phyloP scores from a whole-genome alignment of 2,888 invertebrate genomes.

The Phyllotreta striolata region DNA sequence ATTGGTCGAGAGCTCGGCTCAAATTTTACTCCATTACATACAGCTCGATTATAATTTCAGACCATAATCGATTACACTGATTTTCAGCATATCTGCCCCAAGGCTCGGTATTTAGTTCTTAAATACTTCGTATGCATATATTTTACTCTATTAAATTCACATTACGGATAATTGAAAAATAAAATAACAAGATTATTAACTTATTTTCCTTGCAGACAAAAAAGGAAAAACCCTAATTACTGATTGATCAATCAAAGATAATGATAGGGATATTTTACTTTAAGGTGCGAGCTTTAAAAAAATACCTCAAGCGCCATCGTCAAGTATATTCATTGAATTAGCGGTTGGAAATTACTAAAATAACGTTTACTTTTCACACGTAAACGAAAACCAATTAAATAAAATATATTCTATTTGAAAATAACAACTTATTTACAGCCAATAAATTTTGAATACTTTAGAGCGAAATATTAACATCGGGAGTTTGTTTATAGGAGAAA shows the following conservation, averaged over 20 bases:
- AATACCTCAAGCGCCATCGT: conserved; percentile 24
- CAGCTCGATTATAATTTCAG: conserved; percentile 40
- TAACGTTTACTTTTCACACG: conserved; percentile 31
- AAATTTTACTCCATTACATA: conserved; percentile 36
- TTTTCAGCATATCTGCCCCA: conserved; percentile 41
- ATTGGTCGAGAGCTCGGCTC: conserved; percentile 32
- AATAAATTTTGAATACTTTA: no score
- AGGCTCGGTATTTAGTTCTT: conserved; percentile 39
- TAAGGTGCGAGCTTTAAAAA: conserved; percentile 31
- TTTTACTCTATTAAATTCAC: conserved; percentile 41
- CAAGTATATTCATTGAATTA: conserved; percentile 25
- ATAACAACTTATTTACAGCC: neutral
- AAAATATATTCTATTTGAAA: neutral
- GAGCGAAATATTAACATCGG: no score
- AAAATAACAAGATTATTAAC: conserved; percentile 38
- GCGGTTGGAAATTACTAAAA: conserved; percentile 24
- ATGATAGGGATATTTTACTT: conserved; percentile 31
- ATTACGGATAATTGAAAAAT: conserved; percentile 41
- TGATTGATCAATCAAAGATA: conserved; percentile 30
- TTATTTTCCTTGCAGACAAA: conserved; percentile 30
- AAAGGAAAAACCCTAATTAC: conserved; percentile 32
- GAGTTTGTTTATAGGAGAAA: no score
- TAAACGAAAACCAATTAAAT: conserved; percentile 9
- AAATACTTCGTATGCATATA: conserved; percentile 40
- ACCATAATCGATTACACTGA: conserved; percentile 43